These are phyloP conservation scores for Bombus vancouverensis DNA, from an alignment of 1,140 invertebrate genomes.

Conservation along the genomic window DNA sequence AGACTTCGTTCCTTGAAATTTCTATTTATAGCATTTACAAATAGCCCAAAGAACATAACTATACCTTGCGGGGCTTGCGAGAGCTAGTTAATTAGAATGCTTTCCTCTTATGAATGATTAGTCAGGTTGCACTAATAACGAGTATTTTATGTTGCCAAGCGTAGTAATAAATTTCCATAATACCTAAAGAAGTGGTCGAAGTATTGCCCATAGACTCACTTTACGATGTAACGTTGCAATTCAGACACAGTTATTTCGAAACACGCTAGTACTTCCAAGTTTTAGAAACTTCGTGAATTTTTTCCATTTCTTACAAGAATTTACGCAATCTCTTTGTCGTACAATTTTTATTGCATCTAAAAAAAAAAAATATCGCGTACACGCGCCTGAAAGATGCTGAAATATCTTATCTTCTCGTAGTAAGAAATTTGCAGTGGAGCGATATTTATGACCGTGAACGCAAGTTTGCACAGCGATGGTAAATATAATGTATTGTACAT, in stretches of 20 bases:
- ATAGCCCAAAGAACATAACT: neutral
- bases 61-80: neutral
- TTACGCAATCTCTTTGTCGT: neutral
- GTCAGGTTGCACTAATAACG: neutral
- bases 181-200: neutral
- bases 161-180: slow-evolving; percentile 2
- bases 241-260: neutral
- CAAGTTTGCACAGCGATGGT: neutral
- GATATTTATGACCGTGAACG: neutral
- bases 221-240: neutral
- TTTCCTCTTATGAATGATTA: neutral
- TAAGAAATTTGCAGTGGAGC: neutral
- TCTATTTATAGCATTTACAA: neutral
- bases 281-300: neutral
- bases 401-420: neutral
- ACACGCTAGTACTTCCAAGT: neutral
- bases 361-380: no score
- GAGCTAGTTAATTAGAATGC: slow-evolving; percentile 18
- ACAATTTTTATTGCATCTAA: no score
- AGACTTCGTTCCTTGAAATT: neutral
- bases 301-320: neutral
- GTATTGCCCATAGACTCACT: neutral
- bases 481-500: no score
- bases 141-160: neutral
- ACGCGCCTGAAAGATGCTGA: neutral